Conservation (phyloP, 2,888 invertebrate species). For the Drosophila anomalata region DNA sequence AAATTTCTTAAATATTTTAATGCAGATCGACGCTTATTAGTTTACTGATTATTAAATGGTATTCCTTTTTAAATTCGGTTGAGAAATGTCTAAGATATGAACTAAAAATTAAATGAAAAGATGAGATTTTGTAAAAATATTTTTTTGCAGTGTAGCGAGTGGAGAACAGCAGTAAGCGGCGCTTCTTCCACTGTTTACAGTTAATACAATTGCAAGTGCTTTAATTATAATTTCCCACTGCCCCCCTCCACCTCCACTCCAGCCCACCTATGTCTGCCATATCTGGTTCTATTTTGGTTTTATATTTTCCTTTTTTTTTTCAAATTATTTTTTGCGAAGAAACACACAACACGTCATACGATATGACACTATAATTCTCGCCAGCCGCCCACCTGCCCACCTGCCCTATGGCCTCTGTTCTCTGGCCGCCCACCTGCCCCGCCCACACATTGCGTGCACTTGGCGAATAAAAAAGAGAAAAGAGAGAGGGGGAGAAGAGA, state of each 20-base stretch:
- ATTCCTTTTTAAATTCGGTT: too few relatives aligned
- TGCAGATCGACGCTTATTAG: too few relatives aligned
- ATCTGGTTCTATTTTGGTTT: slow-evolving; percentile 17
- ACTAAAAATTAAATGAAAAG: too few relatives aligned
- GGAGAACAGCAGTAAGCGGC: slow-evolving; percentile 9
- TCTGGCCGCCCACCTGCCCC: slow-evolving; percentile 2
- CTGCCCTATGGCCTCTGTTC: background rate
- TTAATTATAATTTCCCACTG: slow-evolving; percentile 36
- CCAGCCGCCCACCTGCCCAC: slow-evolving; percentile 23
- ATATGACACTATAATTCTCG: slow-evolving; percentile 67
- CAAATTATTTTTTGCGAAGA: background rate
- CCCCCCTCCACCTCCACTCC: background rate
- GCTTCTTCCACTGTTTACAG: slow-evolving; percentile 20
- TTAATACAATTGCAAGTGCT: slow-evolving; percentile 39
- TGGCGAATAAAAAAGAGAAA: slow-evolving; percentile 63
- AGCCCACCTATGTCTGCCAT: slow-evolving; percentile 2
- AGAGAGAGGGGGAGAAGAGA: background rate
- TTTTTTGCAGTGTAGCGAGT: slow-evolving; percentile 9
- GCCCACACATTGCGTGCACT: slow-evolving; percentile 68
- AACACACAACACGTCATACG: slow-evolving; percentile 41
- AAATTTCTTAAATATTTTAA: too few relatives aligned
- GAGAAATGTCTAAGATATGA: too few relatives aligned
- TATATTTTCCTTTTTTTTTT: background rate
- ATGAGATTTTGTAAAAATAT: too few relatives aligned
- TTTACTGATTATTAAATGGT: too few relatives aligned